Conservation (phyloP, 64 coral and sea anemone species). For the Dendronephthya gigantea region DNA sequence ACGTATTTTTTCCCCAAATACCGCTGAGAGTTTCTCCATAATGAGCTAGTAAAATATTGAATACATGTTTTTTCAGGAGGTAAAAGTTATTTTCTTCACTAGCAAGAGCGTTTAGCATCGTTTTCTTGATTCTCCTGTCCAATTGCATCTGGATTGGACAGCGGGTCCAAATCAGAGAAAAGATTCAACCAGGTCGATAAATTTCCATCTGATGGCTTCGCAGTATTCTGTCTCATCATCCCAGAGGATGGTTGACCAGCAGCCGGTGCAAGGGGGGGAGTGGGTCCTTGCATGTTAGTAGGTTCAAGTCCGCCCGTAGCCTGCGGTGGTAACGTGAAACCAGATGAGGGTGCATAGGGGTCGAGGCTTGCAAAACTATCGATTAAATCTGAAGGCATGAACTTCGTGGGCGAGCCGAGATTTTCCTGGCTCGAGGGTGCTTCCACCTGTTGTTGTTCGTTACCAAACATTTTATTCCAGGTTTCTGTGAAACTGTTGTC, state of each 20-base stretch:
- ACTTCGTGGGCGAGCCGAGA: constrained; percentile 44
- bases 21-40: too few relatives aligned
- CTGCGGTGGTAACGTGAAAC: neutral
- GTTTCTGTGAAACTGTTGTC: constrained; percentile 55
- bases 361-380: constrained; percentile 76
- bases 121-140: constrained; percentile 74
- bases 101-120: constrained; percentile 82
- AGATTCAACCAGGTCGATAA: constrained; percentile 92
- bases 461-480: constrained; percentile 91
- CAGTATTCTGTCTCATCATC: neutral
- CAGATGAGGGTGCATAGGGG: constrained; percentile 26
- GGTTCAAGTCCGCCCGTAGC: neutral
- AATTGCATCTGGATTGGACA: constrained; percentile 91
- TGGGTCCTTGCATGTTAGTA: neutral
- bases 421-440: neutral
- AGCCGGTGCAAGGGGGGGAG: neutral
- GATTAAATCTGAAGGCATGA: constrained; percentile 87
- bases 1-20: too few relatives aligned
- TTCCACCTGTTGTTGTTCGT: constrained; percentile 31
- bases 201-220: neutral
- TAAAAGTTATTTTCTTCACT: too few relatives aligned
- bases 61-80: too few relatives aligned
- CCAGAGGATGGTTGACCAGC: neutral
- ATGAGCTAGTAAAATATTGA: too few relatives aligned
- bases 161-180: constrained; percentile 93